Evolutionary conservation across 2,888 invertebrate genomes (phyloP).

Genomic region (Perizoma flavofasciatum): DNA sequence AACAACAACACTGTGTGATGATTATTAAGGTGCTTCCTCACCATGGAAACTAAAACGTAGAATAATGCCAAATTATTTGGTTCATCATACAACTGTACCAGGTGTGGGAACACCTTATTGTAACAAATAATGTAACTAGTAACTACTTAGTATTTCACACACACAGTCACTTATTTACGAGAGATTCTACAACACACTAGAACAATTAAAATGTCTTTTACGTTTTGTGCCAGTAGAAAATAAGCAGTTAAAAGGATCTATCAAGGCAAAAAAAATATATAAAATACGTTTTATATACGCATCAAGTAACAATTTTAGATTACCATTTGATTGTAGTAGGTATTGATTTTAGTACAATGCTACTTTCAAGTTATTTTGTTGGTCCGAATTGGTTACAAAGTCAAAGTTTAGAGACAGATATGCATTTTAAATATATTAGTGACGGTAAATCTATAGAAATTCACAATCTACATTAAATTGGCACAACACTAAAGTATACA

Average conservation of each 20-base stretch:
- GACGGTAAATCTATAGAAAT: constrained; percentile 5
- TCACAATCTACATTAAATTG: constrained; percentile 7
- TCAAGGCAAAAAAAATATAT: no score
- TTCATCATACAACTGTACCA: background rate
- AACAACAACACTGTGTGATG: constrained; percentile 13
- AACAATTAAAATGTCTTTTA: constrained; percentile 2
- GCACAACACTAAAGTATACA: constrained; percentile 12
- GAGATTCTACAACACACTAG: constrained; percentile 14
- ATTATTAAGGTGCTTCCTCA: constrained; percentile 2
- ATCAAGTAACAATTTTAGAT: no score
- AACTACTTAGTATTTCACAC: constrained; percentile 19
- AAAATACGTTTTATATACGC: no score
- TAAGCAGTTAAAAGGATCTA: no score
- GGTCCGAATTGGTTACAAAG: no score
- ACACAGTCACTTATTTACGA: constrained; percentile 3
- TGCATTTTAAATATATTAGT: background rate
- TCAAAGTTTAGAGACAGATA: no score
- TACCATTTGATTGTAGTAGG: no score
- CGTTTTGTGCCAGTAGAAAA: no score
- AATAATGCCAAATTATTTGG: no score
- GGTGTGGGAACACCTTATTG: constrained; percentile 9
- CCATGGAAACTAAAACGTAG: background rate
- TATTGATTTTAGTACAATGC: no score
- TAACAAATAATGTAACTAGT: constrained; percentile 28
- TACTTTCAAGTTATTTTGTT: no score